Evolutionary conservation across 2,888 invertebrate species (phyloP).

Genomic region (Aleiodes alternator): DNA sequence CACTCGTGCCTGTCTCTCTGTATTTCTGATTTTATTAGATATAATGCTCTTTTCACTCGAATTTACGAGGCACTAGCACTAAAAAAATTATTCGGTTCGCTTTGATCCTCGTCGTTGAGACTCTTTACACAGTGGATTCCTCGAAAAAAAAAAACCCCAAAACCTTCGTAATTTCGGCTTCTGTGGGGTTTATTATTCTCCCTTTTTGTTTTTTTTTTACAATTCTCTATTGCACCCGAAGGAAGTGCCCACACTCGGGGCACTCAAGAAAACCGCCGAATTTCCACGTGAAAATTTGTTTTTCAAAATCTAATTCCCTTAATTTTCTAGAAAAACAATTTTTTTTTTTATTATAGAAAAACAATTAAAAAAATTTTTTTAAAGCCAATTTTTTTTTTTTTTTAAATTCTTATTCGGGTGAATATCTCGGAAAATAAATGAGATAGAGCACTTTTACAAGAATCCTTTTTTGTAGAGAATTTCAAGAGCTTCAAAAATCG

Average conservation of each 20-base stretch:
- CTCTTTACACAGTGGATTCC: conserved; percentile 10
- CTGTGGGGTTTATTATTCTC: conserved; percentile 38
- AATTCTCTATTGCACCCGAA: conserved; percentile 9
- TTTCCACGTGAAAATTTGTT: background rate
- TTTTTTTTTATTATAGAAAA: too few relatives aligned
- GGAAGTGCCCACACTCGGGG: too few relatives aligned
- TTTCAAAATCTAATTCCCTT: too few relatives aligned
- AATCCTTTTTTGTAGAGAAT: too few relatives aligned
- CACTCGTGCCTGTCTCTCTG: conserved; percentile 62
- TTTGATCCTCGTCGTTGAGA: conserved; percentile 61
- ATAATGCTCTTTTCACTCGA: conserved; percentile 47
- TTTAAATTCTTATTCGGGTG: background rate
- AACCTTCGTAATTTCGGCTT: conserved; percentile 14
- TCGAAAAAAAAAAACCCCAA: background rate
- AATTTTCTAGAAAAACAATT: too few relatives aligned
- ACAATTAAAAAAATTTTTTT: too few relatives aligned
- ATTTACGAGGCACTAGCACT: conserved; percentile 61
- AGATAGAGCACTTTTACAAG: background rate
- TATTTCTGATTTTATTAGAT: conserved; percentile 70
- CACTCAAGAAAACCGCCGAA: background rate
- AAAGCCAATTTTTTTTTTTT: background rate
- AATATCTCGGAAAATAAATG: background rate
- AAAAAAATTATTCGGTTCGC: conserved; percentile 61
- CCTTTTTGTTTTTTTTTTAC: conserved; percentile 9
- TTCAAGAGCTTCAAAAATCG: too few relatives aligned